Percentiles rank a stretch among this genome's conserved stretches.
Conservation (phyloP, 2,888 invertebrate genomes). For the Beris morrisii region DNA sequence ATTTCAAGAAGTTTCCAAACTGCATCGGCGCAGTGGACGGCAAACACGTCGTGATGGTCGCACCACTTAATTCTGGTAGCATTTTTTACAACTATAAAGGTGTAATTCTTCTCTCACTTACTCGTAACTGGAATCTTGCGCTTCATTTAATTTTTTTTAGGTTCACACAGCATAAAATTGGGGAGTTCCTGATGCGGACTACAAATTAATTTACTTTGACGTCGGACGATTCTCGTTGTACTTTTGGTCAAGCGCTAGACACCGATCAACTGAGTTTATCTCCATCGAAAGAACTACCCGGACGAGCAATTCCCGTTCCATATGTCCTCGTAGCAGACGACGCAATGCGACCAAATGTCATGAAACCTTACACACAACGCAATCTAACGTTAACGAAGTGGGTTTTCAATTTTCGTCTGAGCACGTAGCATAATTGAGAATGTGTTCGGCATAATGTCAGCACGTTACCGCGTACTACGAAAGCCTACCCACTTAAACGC, state of each 20-base stretch:
- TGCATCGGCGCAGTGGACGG: too few relatives aligned
- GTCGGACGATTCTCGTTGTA: conserved; percentile 32
- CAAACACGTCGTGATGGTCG: too few relatives aligned
- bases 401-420: conserved; percentile 16
- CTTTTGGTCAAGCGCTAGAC: not conserved
- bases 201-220: conserved; percentile 26
- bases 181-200: conserved; percentile 9
- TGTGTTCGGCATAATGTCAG: conserved; percentile 37
- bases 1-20: too few relatives aligned
- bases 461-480: conserved; percentile 42
- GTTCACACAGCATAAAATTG: too few relatives aligned
- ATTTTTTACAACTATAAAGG: too few relatives aligned
- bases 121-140: too few relatives aligned
- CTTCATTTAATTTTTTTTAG: too few relatives aligned
- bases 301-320: not conserved
- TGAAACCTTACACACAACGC: conserved; percentile 38
- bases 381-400: not conserved
- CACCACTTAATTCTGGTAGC: too few relatives aligned
- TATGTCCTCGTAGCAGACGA: conserved; percentile 28
- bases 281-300: not conserved
- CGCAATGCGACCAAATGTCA: conserved; percentile 34
- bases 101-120: too few relatives aligned
- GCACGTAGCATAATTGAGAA: conserved; percentile 25
- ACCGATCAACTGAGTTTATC: conserved; percentile 15
- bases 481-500: too few relatives aligned